Evolutionary conservation across 2,888 invertebrate species (phyloP).

Genomic region (Eristalinus sepulchralis): DNA sequence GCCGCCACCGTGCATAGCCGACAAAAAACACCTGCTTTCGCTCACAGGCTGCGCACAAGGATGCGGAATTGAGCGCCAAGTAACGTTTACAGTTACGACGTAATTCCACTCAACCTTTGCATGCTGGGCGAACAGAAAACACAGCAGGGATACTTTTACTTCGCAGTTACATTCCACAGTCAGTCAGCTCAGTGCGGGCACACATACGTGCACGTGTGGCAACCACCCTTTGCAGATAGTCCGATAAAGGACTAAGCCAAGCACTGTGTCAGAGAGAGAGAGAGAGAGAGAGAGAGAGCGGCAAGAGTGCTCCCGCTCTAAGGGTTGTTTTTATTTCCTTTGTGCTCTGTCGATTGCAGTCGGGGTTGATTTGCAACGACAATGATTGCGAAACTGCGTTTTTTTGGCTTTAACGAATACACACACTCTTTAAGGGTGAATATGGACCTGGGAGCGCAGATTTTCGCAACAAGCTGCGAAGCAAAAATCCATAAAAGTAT

Average conservation of each 20-base stretch:
- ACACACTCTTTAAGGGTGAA: constrained; percentile 74
- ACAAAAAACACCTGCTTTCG: no score
- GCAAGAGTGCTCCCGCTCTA: neutral
- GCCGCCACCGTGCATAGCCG: constrained; percentile 18
- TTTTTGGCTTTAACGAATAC: constrained; percentile 70
- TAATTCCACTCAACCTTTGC: constrained; percentile 81
- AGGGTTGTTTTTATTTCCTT: neutral
- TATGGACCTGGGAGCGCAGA: constrained; percentile 69
- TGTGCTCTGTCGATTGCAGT: neutral
- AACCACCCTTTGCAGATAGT: neutral
- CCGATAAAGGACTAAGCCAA: neutral
- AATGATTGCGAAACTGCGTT: constrained; percentile 42
- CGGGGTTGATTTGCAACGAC: neutral
- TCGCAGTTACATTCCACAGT: constrained; percentile 76
- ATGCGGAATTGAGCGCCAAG: constrained; percentile 42
- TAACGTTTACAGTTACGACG: constrained; percentile 80
- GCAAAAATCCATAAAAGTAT: neutral
- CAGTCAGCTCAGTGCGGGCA: neutral
- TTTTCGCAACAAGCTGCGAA: neutral
- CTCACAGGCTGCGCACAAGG: constrained; percentile 46
- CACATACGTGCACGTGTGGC: neutral
- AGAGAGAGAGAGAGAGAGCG: neutral
- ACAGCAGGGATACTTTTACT: constrained; percentile 74
- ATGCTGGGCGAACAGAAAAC: constrained; percentile 76
- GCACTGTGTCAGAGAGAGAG: neutral